These are phyloP conservation scores for Rhinatrema bivittatum DNA, from an alignment of 2,797 vertebrate species.

Conservation along the genomic window DNA sequence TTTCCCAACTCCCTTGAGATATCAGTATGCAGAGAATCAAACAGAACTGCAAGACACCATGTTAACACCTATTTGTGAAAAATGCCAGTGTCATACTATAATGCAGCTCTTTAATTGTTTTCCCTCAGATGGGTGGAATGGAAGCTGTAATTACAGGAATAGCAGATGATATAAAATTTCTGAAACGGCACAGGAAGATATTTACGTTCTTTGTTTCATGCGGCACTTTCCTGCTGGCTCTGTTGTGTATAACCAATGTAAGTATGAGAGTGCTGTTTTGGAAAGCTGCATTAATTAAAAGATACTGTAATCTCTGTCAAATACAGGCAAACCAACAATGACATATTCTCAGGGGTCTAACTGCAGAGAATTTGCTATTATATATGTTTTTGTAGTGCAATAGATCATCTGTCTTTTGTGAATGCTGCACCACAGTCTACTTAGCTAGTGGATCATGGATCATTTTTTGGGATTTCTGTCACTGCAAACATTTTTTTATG, in stretches of 20 bases:
- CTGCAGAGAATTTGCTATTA: too few species aligned
- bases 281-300: neutral
- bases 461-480: too few species aligned
- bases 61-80: neutral
- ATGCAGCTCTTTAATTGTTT: slow-evolving; percentile 1
- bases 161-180: slow-evolving; percentile 85
- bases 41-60: neutral
- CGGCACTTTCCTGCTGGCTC: slow-evolving; percentile 82
- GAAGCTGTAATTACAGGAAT: slow-evolving; percentile 94
- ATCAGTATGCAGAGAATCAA: neutral
- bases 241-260: slow-evolving; percentile 90
- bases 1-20: too few species aligned
- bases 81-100: neutral
- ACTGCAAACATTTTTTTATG: too few species aligned
- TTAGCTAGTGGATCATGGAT: too few species aligned
- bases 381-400: too few species aligned
- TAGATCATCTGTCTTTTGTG: too few species aligned
- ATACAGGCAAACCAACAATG: neutral
- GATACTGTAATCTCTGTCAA: neutral
- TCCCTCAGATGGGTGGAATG: slow-evolving; percentile 92
- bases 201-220: slow-evolving; percentile 82
- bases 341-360: neutral
- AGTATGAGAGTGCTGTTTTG: slow-evolving; percentile 43
- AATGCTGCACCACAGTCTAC: too few species aligned
- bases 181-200: slow-evolving; percentile 86